Base-by-base conservation (phyloP, 2,797 vertebrate genomes). In the Aratinga solstitialis region DNA sequence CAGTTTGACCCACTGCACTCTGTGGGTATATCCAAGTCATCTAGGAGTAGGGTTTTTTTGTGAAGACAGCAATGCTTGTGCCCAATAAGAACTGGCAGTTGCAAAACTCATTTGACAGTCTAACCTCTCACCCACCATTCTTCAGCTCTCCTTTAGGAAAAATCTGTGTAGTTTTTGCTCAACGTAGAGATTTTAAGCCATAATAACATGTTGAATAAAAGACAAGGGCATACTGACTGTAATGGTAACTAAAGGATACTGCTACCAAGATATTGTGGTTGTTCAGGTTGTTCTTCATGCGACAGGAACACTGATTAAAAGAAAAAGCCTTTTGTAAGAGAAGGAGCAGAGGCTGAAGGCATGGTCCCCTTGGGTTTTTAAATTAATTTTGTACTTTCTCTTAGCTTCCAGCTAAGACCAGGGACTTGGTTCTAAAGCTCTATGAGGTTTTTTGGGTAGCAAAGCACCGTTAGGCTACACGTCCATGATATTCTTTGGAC, bases 381-480 rank as follows among this genome's bases (percentile, higher is more conserved):
- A 20, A 40, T 78, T 56, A 67, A 30, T 73, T 87, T 30, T 23
- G 5, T n/a, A 2, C 10, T 5, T 32, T 36, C 65, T 56, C 50
- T 69, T 30, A 62, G 34, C 66, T 92, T 87, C 71, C 65, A 47
- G 38, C 32, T 92, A 61, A 68, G 53, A 24, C 36, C 27, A 17
- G 23, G n/a, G 26, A 42, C 90, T 92, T 95, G 84, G 32, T 91
- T 95, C 75, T 75, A 51, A 96, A 94, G 45, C 45, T 58, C n/a
- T 75, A 2, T n/a, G 53, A 47, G 62, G 66, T 50, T 93, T 54
- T 74, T 51, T 38, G 29, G 69, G 69, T 75, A 72, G 84, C 1
- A 0, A 74, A 94, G 72, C 10, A 34, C 42, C 2, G 1, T 82
- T 82, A 71, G 59, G 68, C 59, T 59, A 56, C 40, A 5, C 19